Evolutionary conservation across 2,888 invertebrate species (phyloP).

Genomic region (Toxonevra muliebris): DNA sequence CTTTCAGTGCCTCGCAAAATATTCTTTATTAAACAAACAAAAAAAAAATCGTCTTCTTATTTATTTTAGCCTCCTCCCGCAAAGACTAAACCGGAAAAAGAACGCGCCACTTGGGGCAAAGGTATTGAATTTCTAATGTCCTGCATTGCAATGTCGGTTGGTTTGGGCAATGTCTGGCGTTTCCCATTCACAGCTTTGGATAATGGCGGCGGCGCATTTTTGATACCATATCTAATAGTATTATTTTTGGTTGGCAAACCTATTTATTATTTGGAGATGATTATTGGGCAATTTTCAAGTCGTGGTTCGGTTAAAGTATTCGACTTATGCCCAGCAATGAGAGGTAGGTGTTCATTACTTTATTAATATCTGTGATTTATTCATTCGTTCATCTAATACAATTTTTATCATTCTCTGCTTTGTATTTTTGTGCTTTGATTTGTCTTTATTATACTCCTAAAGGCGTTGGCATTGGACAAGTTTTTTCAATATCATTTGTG

Average conservation of each 20-base stretch:
- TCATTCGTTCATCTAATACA: neutral
- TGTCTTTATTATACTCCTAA: too few relatives aligned
- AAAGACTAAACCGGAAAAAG: constrained; percentile 33
- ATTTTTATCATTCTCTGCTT: constrained; percentile 5
- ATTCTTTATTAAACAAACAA: neutral
- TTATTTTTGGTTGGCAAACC: constrained; percentile 74
- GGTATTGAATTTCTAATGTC: constrained; percentile 64
- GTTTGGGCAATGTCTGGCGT: constrained; percentile 76
- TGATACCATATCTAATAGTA: constrained; percentile 73
- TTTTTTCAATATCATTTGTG: constrained; percentile 68
- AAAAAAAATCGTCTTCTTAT: too few relatives aligned
- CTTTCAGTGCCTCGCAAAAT: neutral
- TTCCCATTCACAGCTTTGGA: constrained; percentile 74
- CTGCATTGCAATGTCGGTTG: constrained; percentile 70
- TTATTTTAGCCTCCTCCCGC: constrained; percentile 21
- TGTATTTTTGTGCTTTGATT: too few relatives aligned
- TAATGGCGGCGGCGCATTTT: constrained; percentile 75
- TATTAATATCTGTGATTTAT: too few relatives aligned
- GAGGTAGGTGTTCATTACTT: constrained; percentile 67
- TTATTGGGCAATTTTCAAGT: constrained; percentile 78
- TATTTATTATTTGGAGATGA: constrained; percentile 78
- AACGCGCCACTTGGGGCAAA: constrained; percentile 64
- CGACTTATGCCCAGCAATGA: constrained; percentile 75
- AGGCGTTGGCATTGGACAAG: constrained; percentile 71
- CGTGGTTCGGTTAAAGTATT: constrained; percentile 74